These are phyloP conservation scores for Dermochelys coriacea DNA, from an alignment of 2,797 vertebrate genomes.

Conservation along the genomic window DNA sequence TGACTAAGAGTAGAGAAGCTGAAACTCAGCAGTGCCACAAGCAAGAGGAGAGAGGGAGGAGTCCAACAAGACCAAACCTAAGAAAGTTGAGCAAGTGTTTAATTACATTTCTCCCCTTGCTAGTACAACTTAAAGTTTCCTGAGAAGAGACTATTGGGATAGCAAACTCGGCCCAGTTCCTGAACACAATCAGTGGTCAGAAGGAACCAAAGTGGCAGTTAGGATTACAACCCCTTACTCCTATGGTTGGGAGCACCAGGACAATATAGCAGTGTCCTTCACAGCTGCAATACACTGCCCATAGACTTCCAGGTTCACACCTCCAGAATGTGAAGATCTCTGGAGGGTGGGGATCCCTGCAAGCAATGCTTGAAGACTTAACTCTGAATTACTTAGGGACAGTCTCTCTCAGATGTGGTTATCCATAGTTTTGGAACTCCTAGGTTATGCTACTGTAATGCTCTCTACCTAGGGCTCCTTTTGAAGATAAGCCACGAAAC, in stretches of 20 bases:
- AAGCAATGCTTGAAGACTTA: neutral
- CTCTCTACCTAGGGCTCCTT: neutral
- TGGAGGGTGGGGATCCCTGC: neutral
- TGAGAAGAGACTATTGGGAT: neutral
- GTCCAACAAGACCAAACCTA: neutral
- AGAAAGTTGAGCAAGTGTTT: neutral
- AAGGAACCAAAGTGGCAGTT: neutral
- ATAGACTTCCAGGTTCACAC: neutral
- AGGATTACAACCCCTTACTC: neutral
- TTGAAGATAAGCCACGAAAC: neutral
- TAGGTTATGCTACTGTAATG: slow-evolving; percentile 15
- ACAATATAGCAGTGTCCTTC: rapidly evolving
- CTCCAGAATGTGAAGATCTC: neutral
- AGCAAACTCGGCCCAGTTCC: neutral
- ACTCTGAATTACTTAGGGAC: neutral
- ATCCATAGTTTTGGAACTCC: neutral
- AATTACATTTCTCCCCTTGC: neutral
- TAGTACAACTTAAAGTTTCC: neutral
- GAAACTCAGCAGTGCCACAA: neutral
- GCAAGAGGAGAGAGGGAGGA: rapidly evolving
- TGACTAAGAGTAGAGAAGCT: neutral
- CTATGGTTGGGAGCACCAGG: rapidly evolving
- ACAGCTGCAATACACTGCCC: neutral
- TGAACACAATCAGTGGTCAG: rapidly evolving
- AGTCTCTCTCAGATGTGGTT: rapidly evolving